Evolutionary conservation across 1,140 invertebrate genomes (phyloP), one percentile per base, ranked within the genome.

Genomic region (Zaprionus ornatus): DNA sequence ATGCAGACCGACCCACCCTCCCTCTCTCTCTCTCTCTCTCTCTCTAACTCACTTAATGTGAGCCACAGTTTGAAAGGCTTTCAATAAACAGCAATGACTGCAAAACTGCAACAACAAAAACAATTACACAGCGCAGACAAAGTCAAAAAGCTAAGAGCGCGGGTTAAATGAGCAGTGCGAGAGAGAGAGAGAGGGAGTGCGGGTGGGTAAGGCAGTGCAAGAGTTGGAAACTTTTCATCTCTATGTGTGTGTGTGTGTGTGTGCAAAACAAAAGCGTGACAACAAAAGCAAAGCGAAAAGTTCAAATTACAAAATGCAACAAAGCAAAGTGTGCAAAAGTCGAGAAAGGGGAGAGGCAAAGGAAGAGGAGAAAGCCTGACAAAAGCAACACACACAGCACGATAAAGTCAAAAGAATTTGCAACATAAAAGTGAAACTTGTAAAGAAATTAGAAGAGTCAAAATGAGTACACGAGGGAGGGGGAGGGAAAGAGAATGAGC

Each of bases 231-330:
- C 64, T 59, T 62, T 54, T 6, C 55, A 48, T 21, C 59, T 37
- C 10, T 17, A n/a, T 45, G n/a, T 45, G 7, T 45, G 40, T 45
- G 40, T 40, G 37, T 6, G 37, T 40, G 13, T 59, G 60, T 59
- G 55, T 35, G 55, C 32, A 71, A 48, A 56, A 56, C 27, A 19
- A 10, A 37, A 62, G 37, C 37, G 15, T 15, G 75, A 77, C 66
- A 77, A 77, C 62, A 85, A 48, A 76, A 69, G 55, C 69, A 59
- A 62, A 48, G 37, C 64, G 25, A 52, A 78, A 77, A 74, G 64
- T 80, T 87, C 65, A 87, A 87, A 87, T 80, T 87, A 77, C 83
- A 79, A 87, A 86, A 82, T 87, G 83, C 83, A 87, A 80, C 80
- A 87, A 83, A 86, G 63, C 69, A 83, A 69, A 74, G 62, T 45